Percentiles rank a stretch among this genome's conserved stretches.
phyloP scores from a whole-genome alignment of 1,140 invertebrate genomes.

The Nasonia longicornis region DNA sequence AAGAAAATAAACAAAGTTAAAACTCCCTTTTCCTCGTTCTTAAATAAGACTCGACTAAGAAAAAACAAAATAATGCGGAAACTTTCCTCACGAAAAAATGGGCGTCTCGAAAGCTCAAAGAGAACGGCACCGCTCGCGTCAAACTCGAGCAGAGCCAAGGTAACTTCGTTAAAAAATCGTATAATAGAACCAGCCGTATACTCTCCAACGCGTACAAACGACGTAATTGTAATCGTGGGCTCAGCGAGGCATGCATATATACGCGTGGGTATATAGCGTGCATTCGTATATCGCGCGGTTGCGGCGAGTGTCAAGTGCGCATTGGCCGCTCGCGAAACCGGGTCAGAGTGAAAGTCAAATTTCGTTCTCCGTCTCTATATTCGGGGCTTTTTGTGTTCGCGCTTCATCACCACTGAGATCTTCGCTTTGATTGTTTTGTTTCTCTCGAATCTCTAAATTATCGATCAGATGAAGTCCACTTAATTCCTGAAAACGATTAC shows the following conservation, averaged over 20 bases:
- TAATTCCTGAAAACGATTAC: too few relatives aligned
- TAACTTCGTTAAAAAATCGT: background rate
- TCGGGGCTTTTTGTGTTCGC: too few relatives aligned
- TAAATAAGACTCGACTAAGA: background rate
- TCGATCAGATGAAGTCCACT: too few relatives aligned
- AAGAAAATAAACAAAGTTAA: too few relatives aligned
- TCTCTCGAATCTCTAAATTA: too few relatives aligned
- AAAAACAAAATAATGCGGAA: background rate
- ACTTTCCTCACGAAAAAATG: background rate
- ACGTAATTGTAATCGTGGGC: background rate
- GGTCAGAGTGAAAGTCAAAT: slow-evolving; percentile 49
- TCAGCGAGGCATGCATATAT: background rate
- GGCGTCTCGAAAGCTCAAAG: background rate
- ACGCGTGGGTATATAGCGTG: background rate
- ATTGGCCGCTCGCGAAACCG: slow-evolving; percentile 19
- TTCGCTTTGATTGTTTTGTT: background rate
- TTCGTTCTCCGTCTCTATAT: background rate
- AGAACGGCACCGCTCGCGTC: background rate
- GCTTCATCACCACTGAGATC: background rate
- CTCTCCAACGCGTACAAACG: background rate
- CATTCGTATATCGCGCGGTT: background rate
- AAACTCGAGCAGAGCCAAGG: background rate
- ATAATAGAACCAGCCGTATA: background rate
- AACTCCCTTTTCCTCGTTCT: background rate
- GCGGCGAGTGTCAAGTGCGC: slow-evolving; percentile 38